phyloP scores from a whole-genome alignment of 2,113 vertebrate genomes.

The Paramormyrops kingsleyae region DNA sequence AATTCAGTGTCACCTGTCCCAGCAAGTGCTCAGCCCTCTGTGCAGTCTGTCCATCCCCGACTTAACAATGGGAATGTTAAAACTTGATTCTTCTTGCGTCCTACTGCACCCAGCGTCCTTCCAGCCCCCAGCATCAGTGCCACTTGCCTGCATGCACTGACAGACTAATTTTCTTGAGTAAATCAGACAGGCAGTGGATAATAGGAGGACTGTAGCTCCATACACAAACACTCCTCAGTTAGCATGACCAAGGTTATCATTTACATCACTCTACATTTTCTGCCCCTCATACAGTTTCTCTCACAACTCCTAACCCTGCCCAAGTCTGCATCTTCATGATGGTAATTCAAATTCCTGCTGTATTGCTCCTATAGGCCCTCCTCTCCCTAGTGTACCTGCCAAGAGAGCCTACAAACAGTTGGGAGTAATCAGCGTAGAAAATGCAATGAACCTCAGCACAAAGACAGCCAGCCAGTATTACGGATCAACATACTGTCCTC shows the following conservation, averaged over 20 bases:
- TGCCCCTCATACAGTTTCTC: not conserved
- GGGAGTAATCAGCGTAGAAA: not conserved
- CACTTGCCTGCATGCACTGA: not conserved
- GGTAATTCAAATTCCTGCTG: not conserved
- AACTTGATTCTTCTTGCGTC: not conserved
- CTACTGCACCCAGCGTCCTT: not conserved
- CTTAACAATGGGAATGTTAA: not conserved
- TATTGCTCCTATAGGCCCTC: not conserved
- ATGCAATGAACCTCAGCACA: not conserved
- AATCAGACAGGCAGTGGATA: not conserved
- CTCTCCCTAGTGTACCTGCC: not conserved
- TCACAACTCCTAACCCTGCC: not conserved
- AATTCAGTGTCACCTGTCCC: not conserved
- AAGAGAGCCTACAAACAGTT: not conserved
- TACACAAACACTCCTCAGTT: not conserved
- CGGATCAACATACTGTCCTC: not conserved
- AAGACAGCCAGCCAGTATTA: not conserved
- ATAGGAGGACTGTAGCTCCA: not conserved
- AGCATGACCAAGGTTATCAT: not conserved
- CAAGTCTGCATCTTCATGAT: not conserved
- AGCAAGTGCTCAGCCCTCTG: not conserved
- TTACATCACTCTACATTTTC: not conserved
- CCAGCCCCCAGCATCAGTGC: not conserved
- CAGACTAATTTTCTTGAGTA: too few relatives aligned
- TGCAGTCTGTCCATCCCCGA: not conserved